Evolutionary conservation across 1,140 invertebrate species (phyloP).

Genomic region (Lineus longissimus): DNA sequence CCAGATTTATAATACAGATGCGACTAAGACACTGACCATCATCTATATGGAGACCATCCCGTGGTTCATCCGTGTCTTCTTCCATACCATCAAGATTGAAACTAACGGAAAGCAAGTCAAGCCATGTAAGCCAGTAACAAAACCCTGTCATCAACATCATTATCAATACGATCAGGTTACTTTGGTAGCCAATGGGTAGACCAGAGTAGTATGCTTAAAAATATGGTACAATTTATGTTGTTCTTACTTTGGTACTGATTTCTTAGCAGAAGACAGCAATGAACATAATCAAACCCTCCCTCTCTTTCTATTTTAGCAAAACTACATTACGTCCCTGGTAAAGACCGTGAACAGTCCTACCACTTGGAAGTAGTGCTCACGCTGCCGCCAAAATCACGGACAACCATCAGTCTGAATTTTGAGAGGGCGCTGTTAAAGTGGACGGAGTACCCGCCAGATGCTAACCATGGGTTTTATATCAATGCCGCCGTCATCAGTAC

Average conservation of each 20-base stretch:
- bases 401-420: slow-evolving; percentile 81
- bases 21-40: slow-evolving; percentile 41
- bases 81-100: slow-evolving; percentile 77
- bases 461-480: slow-evolving; percentile 82
- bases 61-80: slow-evolving; percentile 90
- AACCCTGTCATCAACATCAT: too few species aligned
- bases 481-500: slow-evolving; percentile 68
- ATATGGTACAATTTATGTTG: too few species aligned
- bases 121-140: slow-evolving; percentile 58
- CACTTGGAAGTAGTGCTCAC: slow-evolving; percentile 83
- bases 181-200: too few species aligned
- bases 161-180: too few species aligned
- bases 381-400: slow-evolving; percentile 75
- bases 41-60: slow-evolving; percentile 65
- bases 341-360: slow-evolving; percentile 76
- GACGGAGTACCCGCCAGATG: slow-evolving; percentile 98
- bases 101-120: slow-evolving; percentile 53
- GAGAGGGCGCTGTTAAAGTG: slow-evolving; percentile 94
- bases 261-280: too few species aligned
- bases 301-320: slow-evolving; percentile 35
- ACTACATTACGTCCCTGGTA: slow-evolving; percentile 72
- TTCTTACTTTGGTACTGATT: too few species aligned
- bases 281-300: too few species aligned
- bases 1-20: slow-evolving; percentile 49
- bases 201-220: too few species aligned